These are phyloP conservation scores for Grus americana DNA, from an alignment of 2,113 vertebrate species.

Conservation along the genomic window DNA sequence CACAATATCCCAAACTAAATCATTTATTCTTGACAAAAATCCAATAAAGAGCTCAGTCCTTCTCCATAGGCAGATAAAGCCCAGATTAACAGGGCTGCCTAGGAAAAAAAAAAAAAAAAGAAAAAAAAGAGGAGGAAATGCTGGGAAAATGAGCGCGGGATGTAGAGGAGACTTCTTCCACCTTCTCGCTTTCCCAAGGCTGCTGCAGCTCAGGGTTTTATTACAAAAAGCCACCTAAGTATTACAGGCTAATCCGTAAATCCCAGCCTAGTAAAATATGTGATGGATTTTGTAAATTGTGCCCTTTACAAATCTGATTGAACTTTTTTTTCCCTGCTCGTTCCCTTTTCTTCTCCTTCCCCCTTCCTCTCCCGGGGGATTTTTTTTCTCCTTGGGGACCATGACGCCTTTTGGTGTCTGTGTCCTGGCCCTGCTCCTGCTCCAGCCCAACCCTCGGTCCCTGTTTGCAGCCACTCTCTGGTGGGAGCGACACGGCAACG, in stretches of 20 bases:
- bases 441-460: accelerated
- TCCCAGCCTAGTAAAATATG: constrained; percentile 82
- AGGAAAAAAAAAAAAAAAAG: constrained; percentile 38
- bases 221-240: constrained; percentile 84
- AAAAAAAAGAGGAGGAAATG: neutral
- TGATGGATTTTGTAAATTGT: constrained; percentile 88
- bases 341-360: neutral
- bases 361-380: neutral
- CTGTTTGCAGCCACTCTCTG: too few relatives aligned
- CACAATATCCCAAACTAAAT: constrained; percentile 76
- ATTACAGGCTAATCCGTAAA: constrained; percentile 86
- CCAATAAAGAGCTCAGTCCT: constrained; percentile 82
- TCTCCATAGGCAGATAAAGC: constrained; percentile 79
- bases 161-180: constrained; percentile 63
- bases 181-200: constrained; percentile 75
- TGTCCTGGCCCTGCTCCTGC: neutral
- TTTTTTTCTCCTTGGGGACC: neutral
- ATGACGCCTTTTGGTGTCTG: neutral
- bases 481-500: neutral
- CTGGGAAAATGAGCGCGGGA: constrained; percentile 67
- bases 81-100: constrained; percentile 75
- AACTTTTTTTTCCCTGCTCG: constrained; percentile 64
- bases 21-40: constrained; percentile 82
- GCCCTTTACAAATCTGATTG: constrained; percentile 88
- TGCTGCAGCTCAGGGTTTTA: constrained; percentile 76